Conservation (phyloP, 2,888 invertebrate genomes). For the Thymelicus sylvestris region DNA sequence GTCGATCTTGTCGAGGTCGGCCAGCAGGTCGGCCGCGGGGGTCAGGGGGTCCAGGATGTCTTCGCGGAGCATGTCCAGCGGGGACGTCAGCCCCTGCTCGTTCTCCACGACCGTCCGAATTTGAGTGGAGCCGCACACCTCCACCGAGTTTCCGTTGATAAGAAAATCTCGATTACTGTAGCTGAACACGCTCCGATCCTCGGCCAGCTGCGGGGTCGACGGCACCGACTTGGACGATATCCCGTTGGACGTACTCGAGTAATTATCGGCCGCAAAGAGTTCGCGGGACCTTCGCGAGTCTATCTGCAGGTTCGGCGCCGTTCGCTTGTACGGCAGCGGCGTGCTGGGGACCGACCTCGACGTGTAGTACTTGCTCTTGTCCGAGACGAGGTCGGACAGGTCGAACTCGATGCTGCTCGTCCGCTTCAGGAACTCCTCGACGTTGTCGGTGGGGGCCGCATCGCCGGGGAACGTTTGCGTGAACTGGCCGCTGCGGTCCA, state of each 20-base stretch:
- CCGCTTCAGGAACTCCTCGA: conserved; percentile 75
- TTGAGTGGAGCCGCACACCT: conserved; percentile 63
- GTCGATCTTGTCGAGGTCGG: conserved; percentile 79
- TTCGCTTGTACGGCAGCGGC: conserved; percentile 83
- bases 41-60: conserved; percentile 72
- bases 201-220: conserved; percentile 87
- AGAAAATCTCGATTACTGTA: conserved; percentile 86
- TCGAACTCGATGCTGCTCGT: conserved; percentile 78
- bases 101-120: conserved; percentile 62
- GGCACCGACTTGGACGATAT: conserved; percentile 90
- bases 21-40: conserved; percentile 69
- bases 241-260: conserved; percentile 70
- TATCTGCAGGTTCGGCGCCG: conserved; percentile 67
- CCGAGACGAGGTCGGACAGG: conserved; percentile 66
- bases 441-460: conserved; percentile 60
- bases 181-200: conserved; percentile 82
- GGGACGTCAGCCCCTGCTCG: conserved; percentile 64
- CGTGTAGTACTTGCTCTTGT: conserved; percentile 77
- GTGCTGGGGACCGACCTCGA: conserved; percentile 90
- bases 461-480: conserved; percentile 65
- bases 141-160: conserved; percentile 86
- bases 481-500: conserved; percentile 65
- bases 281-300: conserved; percentile 72
- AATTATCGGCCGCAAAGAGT: conserved; percentile 63
- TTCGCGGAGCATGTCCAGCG: conserved; percentile 75